Base-by-base conservation (phyloP, 1,140 invertebrate species). In the Helicoverpa armigera region DNA sequence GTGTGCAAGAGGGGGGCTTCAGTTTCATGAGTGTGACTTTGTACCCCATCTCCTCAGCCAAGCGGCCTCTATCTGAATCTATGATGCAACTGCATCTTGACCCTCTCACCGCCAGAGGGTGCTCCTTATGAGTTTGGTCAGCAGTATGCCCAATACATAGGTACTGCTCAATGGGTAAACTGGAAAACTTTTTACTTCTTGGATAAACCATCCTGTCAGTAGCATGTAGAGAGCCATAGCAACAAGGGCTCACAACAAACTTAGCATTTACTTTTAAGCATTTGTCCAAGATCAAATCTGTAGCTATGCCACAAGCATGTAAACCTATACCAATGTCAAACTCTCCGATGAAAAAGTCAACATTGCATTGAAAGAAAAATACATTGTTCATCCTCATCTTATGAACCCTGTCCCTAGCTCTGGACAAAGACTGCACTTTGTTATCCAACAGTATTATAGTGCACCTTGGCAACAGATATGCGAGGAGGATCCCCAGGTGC, bases 271-370 rank as follows among this genome's bases (percentile, higher is more conserved):
- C 96, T 29, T 96, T 90, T 2, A 98, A 95, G 91, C 98, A 99
- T 85, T 97, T 97, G 81, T 98, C 96, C 65, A 99, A 95, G 0
- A 99, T 98, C 78, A 99, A 96, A 95, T 99, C 99, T 13, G 98
- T 99, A 3, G 98, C 98, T 12, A 98, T 97, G 14, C 99, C 99
- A 95, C 99, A 99, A 2, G 98, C 98, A 95, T 99, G 99, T 60
- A 99, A 94, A 13, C 97, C 98, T 18, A 98, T 95, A 2, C 98
- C 98, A 82, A 99, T 96, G 85, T 98, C 96, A 95, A 98, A 98
- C 63, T 96, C 86, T 9, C 97, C 97, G 82, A 96, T 96, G 88
- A 97, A 98, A 92, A 98, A 98, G 90, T 98, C 97, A 78, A 98
- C 96, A 95, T 98, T 98, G 87, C 97, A 97, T 92, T 99, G 98